phyloP scores from a whole-genome alignment of 2,888 invertebrate genomes.

The Empis stercorea region DNA sequence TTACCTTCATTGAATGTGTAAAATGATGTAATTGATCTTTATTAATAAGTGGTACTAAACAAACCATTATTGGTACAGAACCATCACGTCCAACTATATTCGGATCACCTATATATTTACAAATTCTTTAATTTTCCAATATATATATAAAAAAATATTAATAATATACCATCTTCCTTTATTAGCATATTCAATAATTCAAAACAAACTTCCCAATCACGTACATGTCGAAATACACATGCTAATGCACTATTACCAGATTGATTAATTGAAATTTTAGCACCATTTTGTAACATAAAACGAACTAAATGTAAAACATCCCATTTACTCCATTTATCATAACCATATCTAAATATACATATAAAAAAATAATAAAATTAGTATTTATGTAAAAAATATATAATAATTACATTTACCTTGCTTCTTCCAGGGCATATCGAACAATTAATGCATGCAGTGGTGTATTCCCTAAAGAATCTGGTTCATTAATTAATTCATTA shows the following conservation, averaged over 20 bases:
- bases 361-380: neutral
- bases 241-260: constrained; percentile 54
- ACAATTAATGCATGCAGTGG: constrained; percentile 53
- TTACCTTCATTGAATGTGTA: constrained; percentile 59
- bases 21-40: constrained; percentile 60
- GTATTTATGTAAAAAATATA: too few species aligned
- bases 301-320: constrained; percentile 57
- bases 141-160: neutral
- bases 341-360: constrained; percentile 42
- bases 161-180: constrained; percentile 30
- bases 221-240: constrained; percentile 54
- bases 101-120: constrained; percentile 39
- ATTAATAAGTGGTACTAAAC: constrained; percentile 59
- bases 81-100: constrained; percentile 60
- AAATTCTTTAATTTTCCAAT: neutral
- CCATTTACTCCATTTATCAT: constrained; percentile 61
- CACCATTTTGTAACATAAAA: constrained; percentile 48
- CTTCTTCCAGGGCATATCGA: constrained; percentile 55
- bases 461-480: constrained; percentile 60
- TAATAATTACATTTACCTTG: constrained; percentile 23
- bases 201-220: constrained; percentile 52
- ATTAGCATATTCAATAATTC: constrained; percentile 36
- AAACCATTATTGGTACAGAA: constrained; percentile 59
- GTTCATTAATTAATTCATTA: constrained; percentile 56
- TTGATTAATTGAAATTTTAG: constrained; percentile 55